phyloP scores from a whole-genome alignment of 2,113 vertebrate genomes.

The Manacus vitellinus region DNA sequence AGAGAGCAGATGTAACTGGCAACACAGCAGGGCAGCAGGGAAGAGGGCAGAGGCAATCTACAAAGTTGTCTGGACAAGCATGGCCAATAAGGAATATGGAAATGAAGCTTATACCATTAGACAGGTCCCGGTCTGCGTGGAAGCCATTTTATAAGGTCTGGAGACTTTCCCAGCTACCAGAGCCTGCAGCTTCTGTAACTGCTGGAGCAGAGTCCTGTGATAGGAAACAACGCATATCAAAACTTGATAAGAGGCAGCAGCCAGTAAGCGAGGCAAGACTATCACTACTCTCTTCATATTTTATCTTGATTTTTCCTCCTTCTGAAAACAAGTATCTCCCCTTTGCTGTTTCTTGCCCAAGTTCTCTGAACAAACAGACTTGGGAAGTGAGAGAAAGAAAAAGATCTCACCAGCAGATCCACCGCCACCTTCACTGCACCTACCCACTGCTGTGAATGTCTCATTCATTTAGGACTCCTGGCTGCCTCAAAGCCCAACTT shows the following conservation, averaged over 20 bases:
- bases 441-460: neutral
- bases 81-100: neutral
- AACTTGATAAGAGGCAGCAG: neutral
- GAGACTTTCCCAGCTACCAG: conserved; percentile 87
- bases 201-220: conserved; percentile 87
- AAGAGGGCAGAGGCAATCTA: neutral
- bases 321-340: neutral
- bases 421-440: neutral
- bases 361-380: neutral
- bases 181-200: conserved; percentile 89
- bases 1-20: neutral
- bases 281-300: neutral
- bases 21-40: neutral
- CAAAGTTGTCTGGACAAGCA: neutral
- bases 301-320: neutral
- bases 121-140: conserved; percentile 89
- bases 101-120: conserved; percentile 80
- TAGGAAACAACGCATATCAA: conserved; percentile 10
- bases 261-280: neutral
- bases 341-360: neutral
- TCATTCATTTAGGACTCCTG: neutral
- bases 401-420: neutral
- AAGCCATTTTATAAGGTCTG: conserved; percentile 88
- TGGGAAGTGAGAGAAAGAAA: neutral
- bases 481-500: neutral